A percentile compares a stretch with the other conserved stretches of the same genome.
Evolutionary conservation across 2,113 vertebrate species (phyloP).

Genomic region (Chamaetylas fuelleborni): DNA sequence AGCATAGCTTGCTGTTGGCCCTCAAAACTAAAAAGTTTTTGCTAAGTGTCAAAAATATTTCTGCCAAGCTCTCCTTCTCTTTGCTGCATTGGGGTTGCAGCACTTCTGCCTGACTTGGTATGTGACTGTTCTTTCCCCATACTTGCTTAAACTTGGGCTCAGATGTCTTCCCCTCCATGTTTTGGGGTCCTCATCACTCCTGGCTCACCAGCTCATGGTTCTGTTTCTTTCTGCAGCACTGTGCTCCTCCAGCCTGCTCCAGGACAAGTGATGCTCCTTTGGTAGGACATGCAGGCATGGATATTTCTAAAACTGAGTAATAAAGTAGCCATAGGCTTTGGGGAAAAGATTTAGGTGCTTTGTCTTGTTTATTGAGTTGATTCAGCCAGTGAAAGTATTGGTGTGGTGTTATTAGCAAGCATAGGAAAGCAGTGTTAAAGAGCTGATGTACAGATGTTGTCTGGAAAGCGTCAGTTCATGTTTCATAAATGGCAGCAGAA

Average conservation of each 20-base stretch:
- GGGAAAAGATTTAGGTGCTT: neutral
- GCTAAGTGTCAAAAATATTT: neutral
- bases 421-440: neutral
- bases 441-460: neutral
- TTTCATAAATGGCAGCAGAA: neutral
- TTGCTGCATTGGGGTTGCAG: neutral
- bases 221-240: neutral
- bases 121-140: neutral
- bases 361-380: neutral
- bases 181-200: neutral
- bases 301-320: neutral
- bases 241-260: neutral
- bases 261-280: neutral
- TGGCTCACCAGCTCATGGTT: neutral
- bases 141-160: neutral
- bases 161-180: accelerated
- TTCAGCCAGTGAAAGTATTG: neutral
- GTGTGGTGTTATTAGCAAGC: neutral
- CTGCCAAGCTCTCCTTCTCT: neutral
- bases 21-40: neutral
- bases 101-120: neutral
- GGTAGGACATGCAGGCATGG: neutral
- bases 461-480: neutral
- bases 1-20: neutral
- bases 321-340: neutral